Conservation (phyloP, 1,140 invertebrate species). For the Eumeta japonica region DNA sequence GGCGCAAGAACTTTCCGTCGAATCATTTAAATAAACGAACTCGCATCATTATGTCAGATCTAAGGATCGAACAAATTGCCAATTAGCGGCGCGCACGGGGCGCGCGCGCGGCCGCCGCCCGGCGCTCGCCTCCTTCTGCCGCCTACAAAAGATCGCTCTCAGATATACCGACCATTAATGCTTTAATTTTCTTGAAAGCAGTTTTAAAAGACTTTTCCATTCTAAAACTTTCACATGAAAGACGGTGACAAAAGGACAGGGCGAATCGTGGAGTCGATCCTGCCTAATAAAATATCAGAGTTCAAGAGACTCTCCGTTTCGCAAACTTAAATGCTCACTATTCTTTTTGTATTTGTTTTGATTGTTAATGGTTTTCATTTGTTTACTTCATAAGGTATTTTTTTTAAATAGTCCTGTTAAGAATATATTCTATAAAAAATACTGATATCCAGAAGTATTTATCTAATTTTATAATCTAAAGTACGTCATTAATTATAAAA, state of each 20-base stretch:
- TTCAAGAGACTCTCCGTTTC: no score
- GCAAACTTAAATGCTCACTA: no score
- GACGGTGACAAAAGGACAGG: conserved; percentile 37
- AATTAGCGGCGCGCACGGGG: conserved; percentile 40
- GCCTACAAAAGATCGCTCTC: conserved; percentile 11
- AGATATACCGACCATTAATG: conserved; percentile 40
- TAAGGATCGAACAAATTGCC: conserved; percentile 56
- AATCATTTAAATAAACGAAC: conserved; percentile 58
- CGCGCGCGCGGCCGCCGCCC: conserved; percentile 15
- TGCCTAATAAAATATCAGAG: no score
- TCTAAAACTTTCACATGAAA: conserved; percentile 48
- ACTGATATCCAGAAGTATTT: no score
- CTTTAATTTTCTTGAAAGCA: conserved; percentile 55
- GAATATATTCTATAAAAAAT: no score
- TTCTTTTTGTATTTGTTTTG: no score
- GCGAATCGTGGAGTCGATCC: conserved; percentile 20
- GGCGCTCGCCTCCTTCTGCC: not conserved
- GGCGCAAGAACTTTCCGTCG: conserved; percentile 41
- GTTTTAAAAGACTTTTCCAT: conserved; percentile 50
- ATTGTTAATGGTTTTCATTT: no score
- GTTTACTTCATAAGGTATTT: no score
- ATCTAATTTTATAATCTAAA: no score
- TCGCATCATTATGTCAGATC: conserved; percentile 55
- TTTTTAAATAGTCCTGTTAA: no score
- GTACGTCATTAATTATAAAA: no score